Base-by-base conservation (phyloP, 1,140 invertebrate species). In the Venustaconcha ellipsiformis region DNA sequence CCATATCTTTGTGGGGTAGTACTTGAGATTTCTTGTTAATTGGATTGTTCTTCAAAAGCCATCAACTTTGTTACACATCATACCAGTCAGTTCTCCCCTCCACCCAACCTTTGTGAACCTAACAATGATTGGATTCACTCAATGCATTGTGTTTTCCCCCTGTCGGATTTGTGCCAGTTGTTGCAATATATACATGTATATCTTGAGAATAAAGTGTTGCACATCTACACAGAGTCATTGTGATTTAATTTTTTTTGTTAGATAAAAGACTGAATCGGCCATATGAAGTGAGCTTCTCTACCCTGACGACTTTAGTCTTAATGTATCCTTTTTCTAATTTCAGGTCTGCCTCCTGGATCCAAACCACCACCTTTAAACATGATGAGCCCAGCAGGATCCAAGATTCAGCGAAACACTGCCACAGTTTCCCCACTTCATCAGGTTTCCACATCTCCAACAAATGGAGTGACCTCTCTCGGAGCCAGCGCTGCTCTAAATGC, bases 361-460 rank as follows among this genome's bases (percentile, higher is more conserved):
- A 90, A 90, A 70, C 85, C 88, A 12, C 84, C 86, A n/a, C 84
- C 87, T 17, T 65, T 89, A 63, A 86, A 82, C 67, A 87, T 89
- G 83, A 80, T 89, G 57, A 87, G 82, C 69, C 82, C 86, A 14
- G 81, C 83, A 18, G 79, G 81, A 4, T 78, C 79, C 48, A 87
- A 87, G 69, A 67, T 84, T 37, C 78, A 82, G 17, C 80, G 88
- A 65, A 89, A 88, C 55, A 88, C 88, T 13, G 88, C 88, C 60
- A 87, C 88, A 14, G 87, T 89, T 14, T 87, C 87, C 17, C 88
- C 88, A 14, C 83, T 89, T 20, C 84, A 82, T 70, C 87, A 88
- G 74, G 83, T 84, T 30, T 37, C 37, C 37, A 70, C 78, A 17
- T 88, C 88, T 3, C 87, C 88, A 14, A 88, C 84, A 59, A 87